These are phyloP conservation scores for Nephila pilipes DNA, from an alignment of 1,140 invertebrate genomes.

Conservation along the genomic window DNA sequence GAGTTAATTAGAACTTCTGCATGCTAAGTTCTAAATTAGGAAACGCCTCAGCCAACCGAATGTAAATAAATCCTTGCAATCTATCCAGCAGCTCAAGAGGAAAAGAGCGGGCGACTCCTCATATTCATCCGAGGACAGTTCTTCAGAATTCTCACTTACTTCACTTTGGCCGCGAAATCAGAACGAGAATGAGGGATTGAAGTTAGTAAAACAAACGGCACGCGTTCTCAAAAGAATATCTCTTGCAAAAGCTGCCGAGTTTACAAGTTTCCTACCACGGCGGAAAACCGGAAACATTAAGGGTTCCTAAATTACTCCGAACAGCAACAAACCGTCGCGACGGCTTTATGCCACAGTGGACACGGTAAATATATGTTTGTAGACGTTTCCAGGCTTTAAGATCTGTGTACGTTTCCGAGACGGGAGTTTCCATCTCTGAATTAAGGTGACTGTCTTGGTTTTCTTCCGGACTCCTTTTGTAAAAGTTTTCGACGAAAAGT, in stretches of 20 bases:
- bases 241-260: slow-evolving; percentile 64
- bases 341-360: slow-evolving; percentile 63
- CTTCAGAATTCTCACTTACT: background rate
- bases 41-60: background rate
- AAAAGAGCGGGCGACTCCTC: background rate
- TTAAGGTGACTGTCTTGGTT: slow-evolving; percentile 33
- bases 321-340: slow-evolving; percentile 59
- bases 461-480: slow-evolving; percentile 32
- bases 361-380: slow-evolving; percentile 75
- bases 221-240: slow-evolving; percentile 49
- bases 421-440: background rate
- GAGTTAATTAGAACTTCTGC: slow-evolving; percentile 13
- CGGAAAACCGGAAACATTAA: slow-evolving; percentile 69
- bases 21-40: slow-evolving; percentile 9
- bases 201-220: slow-evolving; percentile 64
- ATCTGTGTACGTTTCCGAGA: background rate
- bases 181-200: slow-evolving; percentile 19
- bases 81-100: background rate
- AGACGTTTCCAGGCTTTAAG: background rate
- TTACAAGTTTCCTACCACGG: slow-evolving; percentile 60
- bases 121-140: background rate
- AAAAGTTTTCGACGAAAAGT: slow-evolving; percentile 32
- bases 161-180: slow-evolving; percentile 40
- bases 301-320: slow-evolving; percentile 67
- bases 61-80: slow-evolving; percentile 10